Evolutionary conservation across 2,888 invertebrate genomes (phyloP), one percentile per base, ranked within the genome.

Genomic region (Chrysina gloriosa): DNA sequence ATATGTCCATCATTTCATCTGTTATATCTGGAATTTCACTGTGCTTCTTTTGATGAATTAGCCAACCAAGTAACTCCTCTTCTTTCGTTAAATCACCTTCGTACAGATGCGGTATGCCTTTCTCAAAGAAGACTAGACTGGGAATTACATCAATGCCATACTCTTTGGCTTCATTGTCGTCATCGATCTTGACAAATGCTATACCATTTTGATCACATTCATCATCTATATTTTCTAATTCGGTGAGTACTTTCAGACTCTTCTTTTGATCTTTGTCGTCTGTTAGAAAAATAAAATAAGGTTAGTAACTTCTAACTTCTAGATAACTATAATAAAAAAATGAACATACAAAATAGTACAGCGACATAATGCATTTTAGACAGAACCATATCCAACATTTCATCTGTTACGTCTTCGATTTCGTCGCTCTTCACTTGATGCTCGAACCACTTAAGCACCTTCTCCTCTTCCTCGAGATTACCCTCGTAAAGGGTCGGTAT

Each of bases 361-460:
- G 95, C 96, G 73, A 96, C 94, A 81, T 93, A 91, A 4, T 90
- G 91, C 90, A 94, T 93, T 85, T 93, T 94, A 70, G 91, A 91
- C 75, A 96, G 92, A 74, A 96, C 90, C 79, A 94, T 87, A 80
- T 95, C 95, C 72, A 96, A 86, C 95, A 96, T 95, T 86, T 96
- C 95, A 82, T 96, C 95, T 14, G 95, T 96, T 66, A 96, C 92
- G 79, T 96, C 96, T 85, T 96, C 96, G 75, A 96, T 96, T 85
- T 96, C 94, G 82, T 96, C 96, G 75, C 89, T 91, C 76, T 92
- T 93, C 45, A 90, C 88, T 81, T 96, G 96, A 76, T 93, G 90
- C 75, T 90, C 91, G 23, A 96, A 87, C 96, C 96, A 96, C 75
- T 89, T 90, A 0, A 96, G 83, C 14, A 95, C 93, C 81, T 94